phyloP scores from a whole-genome alignment of 2,797 vertebrate species.

The Hoplostethus atlanticus region DNA sequence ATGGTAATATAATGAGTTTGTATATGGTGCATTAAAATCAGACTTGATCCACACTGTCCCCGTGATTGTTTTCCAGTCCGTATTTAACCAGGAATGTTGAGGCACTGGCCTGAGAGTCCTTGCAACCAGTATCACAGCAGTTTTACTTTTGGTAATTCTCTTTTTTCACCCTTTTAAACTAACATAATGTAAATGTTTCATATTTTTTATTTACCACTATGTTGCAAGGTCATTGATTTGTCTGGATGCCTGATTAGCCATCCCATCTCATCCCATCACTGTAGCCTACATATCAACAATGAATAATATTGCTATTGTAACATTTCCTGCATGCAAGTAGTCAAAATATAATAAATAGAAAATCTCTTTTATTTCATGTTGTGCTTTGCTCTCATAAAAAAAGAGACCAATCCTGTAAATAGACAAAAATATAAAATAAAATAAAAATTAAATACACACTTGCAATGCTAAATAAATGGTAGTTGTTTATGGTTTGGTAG shows the following conservation, averaged over 20 bases:
- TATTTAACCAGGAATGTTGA: neutral
- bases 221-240: neutral
- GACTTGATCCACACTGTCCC: constrained; percentile 11
- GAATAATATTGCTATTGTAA: too few species aligned
- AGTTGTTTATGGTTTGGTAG: constrained; percentile 17
- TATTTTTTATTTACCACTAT: neutral
- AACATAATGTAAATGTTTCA: too few species aligned
- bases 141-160: too few species aligned
- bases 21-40: constrained; percentile 48
- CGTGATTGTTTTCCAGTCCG: neutral
- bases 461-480: constrained; percentile 31
- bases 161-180: too few species aligned
- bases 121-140: too few species aligned
- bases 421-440: constrained; percentile 16
- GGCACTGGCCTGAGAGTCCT: neutral
- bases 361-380: constrained; percentile 49
- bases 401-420: constrained; percentile 31
- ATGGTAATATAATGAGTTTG: constrained; percentile 29
- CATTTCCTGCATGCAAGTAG: constrained; percentile 5
- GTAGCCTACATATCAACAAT: too few species aligned
- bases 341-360: constrained; percentile 60
- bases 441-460: constrained; percentile 18
- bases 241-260: neutral
- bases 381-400: constrained; percentile 38
- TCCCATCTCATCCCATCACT: neutral